phyloP scores from a whole-genome alignment of 2,888 invertebrate species.

The Lochmaea crataegi region DNA sequence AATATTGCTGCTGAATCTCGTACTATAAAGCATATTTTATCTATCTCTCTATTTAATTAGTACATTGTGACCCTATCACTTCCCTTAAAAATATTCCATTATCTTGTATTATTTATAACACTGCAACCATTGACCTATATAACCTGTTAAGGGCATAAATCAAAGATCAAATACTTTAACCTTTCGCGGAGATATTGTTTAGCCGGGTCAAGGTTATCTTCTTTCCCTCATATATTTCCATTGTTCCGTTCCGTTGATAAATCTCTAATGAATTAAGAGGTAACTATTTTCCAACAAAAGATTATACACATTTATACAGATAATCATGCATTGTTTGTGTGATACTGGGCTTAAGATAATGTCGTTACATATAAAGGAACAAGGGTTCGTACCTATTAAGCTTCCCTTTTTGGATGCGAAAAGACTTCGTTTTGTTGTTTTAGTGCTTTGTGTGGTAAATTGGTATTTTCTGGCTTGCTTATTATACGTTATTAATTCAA shows the following conservation, averaged over 20 bases:
- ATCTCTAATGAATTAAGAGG: slow-evolving; percentile 36
- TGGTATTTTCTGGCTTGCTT: not conserved
- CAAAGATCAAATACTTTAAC: slow-evolving; percentile 26
- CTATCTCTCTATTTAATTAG: no score
- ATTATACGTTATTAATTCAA: not conserved
- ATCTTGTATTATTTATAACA: not conserved
- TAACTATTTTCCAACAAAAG: slow-evolving; percentile 37
- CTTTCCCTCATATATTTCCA: slow-evolving; percentile 16
- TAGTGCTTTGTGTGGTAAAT: not conserved
- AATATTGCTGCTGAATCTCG: no score
- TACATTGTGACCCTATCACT: not conserved
- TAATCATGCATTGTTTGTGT: slow-evolving; percentile 38
- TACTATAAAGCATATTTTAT: no score
- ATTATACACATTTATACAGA: slow-evolving; percentile 33
- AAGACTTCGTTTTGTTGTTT: slow-evolving; percentile 15
- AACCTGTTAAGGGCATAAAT: slow-evolving; percentile 25
- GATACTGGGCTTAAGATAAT: slow-evolving; percentile 33
- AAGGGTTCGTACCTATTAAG: slow-evolving; percentile 30
- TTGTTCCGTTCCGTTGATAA: slow-evolving; percentile 17
- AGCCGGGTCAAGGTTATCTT: slow-evolving; percentile 30
- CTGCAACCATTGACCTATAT: slow-evolving; percentile 18
- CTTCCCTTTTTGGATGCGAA: slow-evolving; percentile 23
- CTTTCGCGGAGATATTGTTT: slow-evolving; percentile 28
- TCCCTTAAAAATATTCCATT: no score
- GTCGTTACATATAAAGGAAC: slow-evolving; percentile 36